These are phyloP conservation scores for Marisa cornuarietis DNA, from an alignment of 1,140 invertebrate genomes.

Conservation along the genomic window DNA sequence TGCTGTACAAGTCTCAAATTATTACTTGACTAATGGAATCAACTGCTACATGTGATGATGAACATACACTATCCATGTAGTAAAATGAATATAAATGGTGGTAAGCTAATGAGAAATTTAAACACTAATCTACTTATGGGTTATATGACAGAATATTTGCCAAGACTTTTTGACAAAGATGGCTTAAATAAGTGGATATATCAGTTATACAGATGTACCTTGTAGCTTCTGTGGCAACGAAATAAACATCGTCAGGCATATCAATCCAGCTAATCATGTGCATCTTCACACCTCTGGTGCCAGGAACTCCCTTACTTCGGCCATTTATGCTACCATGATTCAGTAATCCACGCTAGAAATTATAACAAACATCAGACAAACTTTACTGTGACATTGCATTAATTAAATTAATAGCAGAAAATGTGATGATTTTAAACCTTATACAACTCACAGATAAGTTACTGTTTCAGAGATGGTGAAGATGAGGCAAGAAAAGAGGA, in stretches of 20 bases:
- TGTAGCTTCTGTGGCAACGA: constrained; percentile 86
- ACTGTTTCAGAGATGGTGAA: not conserved
- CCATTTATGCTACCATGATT: constrained; percentile 68
- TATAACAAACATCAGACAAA: constrained; percentile 17
- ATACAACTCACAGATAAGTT: too few species aligned
- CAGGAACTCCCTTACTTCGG: constrained; percentile 72
- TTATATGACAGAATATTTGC: too few species aligned
- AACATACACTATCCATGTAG: too few species aligned
- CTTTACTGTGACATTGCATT: constrained; percentile 15
- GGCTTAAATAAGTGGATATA: too few species aligned
- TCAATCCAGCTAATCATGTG: constrained; percentile 90
- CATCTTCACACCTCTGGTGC: constrained; percentile 49
- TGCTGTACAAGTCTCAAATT: too few species aligned
- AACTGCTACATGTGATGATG: too few species aligned
- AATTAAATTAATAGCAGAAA: not conserved
- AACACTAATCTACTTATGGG: too few species aligned
- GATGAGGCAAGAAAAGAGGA: not conserved
- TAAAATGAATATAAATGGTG: too few species aligned
- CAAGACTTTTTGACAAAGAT: too few species aligned
- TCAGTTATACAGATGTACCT: constrained; percentile 72
- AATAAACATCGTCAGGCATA: constrained; percentile 96
- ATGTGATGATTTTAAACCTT: not conserved
- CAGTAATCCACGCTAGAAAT: constrained; percentile 54
- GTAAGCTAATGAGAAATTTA: too few species aligned
- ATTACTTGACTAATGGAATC: too few species aligned